A percentile compares a stretch with the other conserved stretches of the same genome.
Conservation (phyloP, 2,113 vertebrate species). For the Etheostoma cragini region DNA sequence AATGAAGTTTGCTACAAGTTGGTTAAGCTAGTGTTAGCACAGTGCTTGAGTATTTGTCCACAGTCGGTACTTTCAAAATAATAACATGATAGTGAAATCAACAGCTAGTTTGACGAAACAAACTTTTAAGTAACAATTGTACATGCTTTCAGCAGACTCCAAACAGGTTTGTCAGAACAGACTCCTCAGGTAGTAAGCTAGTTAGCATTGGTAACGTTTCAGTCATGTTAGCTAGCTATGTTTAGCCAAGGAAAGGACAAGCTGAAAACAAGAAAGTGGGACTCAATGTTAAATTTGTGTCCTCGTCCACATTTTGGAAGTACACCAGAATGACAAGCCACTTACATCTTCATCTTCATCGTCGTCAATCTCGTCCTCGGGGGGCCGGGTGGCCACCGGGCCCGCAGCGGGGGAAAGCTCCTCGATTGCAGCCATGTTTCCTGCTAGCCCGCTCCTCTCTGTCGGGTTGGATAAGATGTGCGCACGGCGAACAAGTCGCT, state of each 20-base stretch:
- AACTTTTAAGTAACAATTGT: neutral
- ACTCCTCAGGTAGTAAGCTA: neutral
- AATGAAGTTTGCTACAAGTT: neutral
- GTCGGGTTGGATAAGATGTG: neutral
- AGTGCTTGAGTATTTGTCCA: neutral
- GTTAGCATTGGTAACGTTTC: conserved; percentile 19
- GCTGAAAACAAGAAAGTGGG: neutral
- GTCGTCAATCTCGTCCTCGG: conserved; percentile 85
- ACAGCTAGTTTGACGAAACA: neutral
- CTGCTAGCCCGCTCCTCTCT: neutral
- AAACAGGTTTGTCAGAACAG: neutral
- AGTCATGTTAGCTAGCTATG: neutral
- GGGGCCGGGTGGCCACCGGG: conserved; percentile 79
- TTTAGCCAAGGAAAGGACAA: neutral
- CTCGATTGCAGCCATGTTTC: conserved; percentile 78
- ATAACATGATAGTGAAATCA: neutral
- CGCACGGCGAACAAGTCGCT: neutral
- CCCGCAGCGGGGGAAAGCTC: conserved; percentile 81
- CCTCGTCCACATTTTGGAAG: neutral
- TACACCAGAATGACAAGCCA: neutral
- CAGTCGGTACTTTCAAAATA: neutral
- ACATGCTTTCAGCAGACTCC: neutral
- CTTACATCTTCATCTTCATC: conserved; percentile 86
- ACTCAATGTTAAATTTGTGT: neutral
- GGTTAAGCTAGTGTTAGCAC: neutral